Percentiles rank a stretch among this genome's conserved stretches.
These are phyloP conservation scores for Thunnus maccoyii DNA, from an alignment of 2,113 vertebrate species.

Conservation along the genomic window DNA sequence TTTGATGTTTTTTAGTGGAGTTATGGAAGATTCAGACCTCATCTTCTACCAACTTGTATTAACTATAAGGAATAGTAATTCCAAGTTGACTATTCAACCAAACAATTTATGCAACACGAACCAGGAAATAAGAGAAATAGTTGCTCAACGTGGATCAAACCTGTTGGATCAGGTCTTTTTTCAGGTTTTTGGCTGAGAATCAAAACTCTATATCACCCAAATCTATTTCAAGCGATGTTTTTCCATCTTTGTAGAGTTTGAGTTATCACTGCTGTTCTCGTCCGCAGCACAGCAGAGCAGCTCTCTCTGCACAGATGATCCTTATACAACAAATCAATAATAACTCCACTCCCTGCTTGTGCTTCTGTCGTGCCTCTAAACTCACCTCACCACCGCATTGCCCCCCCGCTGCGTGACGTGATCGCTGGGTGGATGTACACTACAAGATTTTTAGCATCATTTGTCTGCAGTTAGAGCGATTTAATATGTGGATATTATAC, in stretches of 20 bases:
- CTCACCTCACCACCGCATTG: constrained; percentile 35
- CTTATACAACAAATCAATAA: not conserved
- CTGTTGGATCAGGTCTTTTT: not conserved
- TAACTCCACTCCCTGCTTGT: constrained; percentile 6
- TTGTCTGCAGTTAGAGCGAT: not conserved
- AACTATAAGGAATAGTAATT: too few relatives aligned
- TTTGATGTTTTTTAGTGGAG: not conserved
- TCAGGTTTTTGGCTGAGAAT: not conserved
- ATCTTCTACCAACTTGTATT: too few relatives aligned
- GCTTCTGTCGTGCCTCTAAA: constrained; percentile 2
- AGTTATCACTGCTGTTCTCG: not conserved
- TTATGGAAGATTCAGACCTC: not conserved
- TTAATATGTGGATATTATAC: not conserved
- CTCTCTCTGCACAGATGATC: not conserved
- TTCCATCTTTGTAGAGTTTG: not conserved
- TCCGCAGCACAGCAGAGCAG: not conserved
- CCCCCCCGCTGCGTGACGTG: not conserved
- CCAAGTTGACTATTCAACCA: not conserved
- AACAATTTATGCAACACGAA: not conserved
- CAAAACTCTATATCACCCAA: too few relatives aligned
- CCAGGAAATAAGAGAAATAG: not conserved
- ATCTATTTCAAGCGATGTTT: not conserved
- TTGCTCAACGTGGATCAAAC: not conserved
- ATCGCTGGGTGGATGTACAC: constrained; percentile 50
- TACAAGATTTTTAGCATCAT: constrained; percentile 2